A percentile compares a stretch with the other conserved stretches of the same genome.
Conservation (phyloP, 2,113 vertebrate genomes). For the Bubo bubo region DNA sequence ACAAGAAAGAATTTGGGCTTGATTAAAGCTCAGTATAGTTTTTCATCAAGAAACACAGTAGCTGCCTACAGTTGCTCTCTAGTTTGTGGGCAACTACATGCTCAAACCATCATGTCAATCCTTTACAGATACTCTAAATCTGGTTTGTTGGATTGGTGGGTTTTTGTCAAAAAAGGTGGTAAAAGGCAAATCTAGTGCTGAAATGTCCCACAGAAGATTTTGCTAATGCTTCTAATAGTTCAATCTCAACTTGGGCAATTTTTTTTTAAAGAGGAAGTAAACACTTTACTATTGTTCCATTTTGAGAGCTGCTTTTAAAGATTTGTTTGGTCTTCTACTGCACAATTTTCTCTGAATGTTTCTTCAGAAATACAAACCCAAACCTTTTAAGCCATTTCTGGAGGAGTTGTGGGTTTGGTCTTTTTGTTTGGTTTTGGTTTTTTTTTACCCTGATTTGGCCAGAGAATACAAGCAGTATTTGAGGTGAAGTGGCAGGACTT, state of each 20-base stretch:
- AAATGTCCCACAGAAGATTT: not conserved
- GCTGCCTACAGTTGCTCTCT: not conserved
- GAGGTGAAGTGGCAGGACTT: not conserved
- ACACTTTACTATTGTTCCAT: not conserved
- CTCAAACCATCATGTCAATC: not conserved
- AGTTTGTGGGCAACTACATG: not conserved
- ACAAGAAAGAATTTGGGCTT: not conserved
- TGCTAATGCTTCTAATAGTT: not conserved
- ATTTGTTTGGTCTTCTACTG: not conserved
- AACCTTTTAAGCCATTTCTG: not conserved
- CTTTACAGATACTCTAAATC: not conserved
- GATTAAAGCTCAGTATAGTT: not conserved
- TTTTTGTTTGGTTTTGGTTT: too few relatives aligned
- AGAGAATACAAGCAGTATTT: not conserved
- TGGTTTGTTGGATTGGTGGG: not conserved
- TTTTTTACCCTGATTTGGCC: not conserved
- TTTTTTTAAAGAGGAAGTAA: not conserved
- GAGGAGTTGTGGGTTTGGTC: not conserved
- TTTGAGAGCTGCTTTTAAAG: not conserved
- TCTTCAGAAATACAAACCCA: not conserved
- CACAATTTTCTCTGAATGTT: not conserved
- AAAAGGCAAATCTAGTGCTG: not conserved
- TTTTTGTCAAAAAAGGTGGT: not conserved
- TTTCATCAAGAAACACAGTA: not conserved
- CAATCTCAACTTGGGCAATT: not conserved